A percentile compares a stretch with the other conserved stretches of the same genome.
Conservation (phyloP, 1,140 invertebrate species). For the Hycleus cichorii region DNA sequence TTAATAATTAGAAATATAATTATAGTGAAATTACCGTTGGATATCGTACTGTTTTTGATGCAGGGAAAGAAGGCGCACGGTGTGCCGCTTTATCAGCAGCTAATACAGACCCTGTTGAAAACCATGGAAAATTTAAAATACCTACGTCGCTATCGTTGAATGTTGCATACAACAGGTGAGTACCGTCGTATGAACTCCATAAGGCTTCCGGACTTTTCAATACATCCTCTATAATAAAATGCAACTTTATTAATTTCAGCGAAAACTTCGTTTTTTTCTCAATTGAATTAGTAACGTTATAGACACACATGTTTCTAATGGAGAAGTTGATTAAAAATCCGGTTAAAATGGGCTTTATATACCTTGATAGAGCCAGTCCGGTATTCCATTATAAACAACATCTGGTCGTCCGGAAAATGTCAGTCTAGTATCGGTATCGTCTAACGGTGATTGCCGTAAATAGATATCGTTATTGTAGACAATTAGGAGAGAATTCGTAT, state of each 20-base stretch:
- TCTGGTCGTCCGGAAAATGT: conserved; percentile 68
- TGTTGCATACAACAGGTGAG: conserved; percentile 71
- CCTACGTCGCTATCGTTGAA: conserved; percentile 82
- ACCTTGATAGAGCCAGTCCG: conserved; percentile 93
- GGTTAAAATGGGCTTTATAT: conserved; percentile 10
- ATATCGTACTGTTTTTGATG: conserved; percentile 66
- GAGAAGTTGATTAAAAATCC: too few relatives aligned
- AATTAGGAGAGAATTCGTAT: conserved; percentile 61
- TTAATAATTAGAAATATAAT: neutral
- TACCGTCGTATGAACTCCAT: conserved; percentile 78
- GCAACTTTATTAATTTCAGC: neutral
- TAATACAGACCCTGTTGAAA: conserved; percentile 50
- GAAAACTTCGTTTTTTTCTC: too few relatives aligned
- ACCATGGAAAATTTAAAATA: conserved; percentile 68
- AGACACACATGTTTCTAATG: too few relatives aligned
- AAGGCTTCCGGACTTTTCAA: conserved; percentile 64
- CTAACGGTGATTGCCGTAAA: conserved; percentile 61
- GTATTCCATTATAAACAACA: conserved; percentile 80
- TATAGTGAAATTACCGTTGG: conserved; percentile 52
- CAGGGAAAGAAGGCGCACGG: conserved; percentile 54
- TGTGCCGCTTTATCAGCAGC: conserved; percentile 41
- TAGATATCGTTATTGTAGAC: conserved; percentile 83
- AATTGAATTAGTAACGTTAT: too few relatives aligned
- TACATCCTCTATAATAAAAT: conserved; percentile 60
- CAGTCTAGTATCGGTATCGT: conserved; percentile 55